phyloP scores from a whole-genome alignment of 2,888 invertebrate species.

The Drosophila helvetica region DNA sequence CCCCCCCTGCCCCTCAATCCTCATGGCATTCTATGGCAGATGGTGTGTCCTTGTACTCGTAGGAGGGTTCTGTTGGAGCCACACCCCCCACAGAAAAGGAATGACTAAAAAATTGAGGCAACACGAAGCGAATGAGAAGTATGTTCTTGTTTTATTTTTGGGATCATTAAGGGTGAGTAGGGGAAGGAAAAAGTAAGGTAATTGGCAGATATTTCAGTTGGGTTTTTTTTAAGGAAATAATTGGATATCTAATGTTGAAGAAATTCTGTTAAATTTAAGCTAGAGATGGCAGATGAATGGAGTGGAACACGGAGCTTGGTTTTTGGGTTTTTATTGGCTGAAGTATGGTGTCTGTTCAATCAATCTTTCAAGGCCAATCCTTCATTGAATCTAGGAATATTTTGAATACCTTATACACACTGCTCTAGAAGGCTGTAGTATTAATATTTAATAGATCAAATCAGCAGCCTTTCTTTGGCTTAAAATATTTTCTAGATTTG shows the following conservation, averaged over 20 bases:
- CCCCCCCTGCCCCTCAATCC: conserved; percentile 36
- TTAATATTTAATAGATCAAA: not conserved
- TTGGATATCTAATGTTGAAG: not conserved
- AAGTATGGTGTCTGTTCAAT: no score
- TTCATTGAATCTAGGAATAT: no score
- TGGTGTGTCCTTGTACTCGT: conserved; percentile 9
- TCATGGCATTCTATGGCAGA: conserved; percentile 9
- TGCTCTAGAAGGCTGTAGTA: not conserved
- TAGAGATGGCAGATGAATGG: not conserved
- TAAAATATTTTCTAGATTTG: not conserved
- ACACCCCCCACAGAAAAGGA: conserved; percentile 19
- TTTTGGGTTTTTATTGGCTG: no score
- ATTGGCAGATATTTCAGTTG: conserved; percentile 7
- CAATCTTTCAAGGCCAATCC: not conserved
- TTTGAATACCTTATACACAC: not conserved
- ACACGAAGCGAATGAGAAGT: conserved; percentile 11
- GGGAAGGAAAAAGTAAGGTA: not conserved
- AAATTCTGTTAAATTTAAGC: not conserved
- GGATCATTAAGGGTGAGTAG: conserved; percentile 19
- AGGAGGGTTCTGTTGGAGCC: conserved; percentile 18
- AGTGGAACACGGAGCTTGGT: not conserved
- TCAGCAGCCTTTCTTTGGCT: not conserved
- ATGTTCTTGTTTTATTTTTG: conserved; percentile 9
- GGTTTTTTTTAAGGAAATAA: not conserved
- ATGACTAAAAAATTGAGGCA: conserved; percentile 16